These are phyloP conservation scores for Mizuhopecten yessoensis DNA, from an alignment of 1,140 invertebrate species.

Conservation along the genomic window DNA sequence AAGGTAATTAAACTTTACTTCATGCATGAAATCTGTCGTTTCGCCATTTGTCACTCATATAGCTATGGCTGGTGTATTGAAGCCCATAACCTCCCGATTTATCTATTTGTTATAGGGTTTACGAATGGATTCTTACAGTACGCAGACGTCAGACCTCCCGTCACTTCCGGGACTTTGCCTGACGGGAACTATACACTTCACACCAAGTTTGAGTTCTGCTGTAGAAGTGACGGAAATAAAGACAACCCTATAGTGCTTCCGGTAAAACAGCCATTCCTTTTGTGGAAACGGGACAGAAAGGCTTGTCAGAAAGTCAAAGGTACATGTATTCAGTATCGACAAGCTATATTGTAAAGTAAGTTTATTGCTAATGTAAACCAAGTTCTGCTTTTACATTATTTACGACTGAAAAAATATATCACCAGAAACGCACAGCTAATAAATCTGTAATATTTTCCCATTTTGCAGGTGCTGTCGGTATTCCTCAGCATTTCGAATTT, in stretches of 20 bases:
- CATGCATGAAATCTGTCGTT: no score
- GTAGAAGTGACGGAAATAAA: not conserved
- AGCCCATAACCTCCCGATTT: no score
- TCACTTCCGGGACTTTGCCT: not conserved
- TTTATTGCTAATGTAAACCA: no score
- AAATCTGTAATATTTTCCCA: no score
- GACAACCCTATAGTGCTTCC: not conserved
- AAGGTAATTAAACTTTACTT: not conserved
- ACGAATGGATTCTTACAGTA: conserved; percentile 17
- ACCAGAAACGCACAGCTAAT: no score
- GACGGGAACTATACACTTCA: not conserved
- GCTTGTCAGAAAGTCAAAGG: not conserved
- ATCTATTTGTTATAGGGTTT: not conserved
- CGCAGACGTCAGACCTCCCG: not conserved
- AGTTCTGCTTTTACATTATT: no score
- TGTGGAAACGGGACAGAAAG: not conserved
- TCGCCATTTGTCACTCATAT: no score
- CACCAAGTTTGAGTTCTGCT: not conserved
- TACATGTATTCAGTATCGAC: not conserved
- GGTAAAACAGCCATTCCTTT: not conserved
- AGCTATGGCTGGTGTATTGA: no score
- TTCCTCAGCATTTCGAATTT: not conserved
- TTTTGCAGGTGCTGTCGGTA: not conserved
- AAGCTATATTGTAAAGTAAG: not conserved
- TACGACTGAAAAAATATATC: no score